A percentile compares a stretch with the other conserved stretches of the same genome.
phyloP scores from a whole-genome alignment of 2,888 invertebrate species.

The Hipparchia sbordonii region DNA sequence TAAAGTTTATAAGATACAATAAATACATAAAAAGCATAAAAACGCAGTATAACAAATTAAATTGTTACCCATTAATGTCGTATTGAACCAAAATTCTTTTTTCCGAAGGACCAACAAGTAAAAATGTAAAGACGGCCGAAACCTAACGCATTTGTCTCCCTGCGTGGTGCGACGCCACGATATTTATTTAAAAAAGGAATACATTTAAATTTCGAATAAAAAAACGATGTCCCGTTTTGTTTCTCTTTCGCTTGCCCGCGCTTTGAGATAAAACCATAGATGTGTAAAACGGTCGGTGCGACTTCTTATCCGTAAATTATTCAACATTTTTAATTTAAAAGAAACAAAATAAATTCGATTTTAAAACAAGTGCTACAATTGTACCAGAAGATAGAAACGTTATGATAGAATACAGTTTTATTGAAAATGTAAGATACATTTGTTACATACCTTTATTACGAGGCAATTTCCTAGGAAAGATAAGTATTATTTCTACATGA shows the following conservation, averaged over 20 bases:
- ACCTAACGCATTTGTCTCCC: slow-evolving; percentile 63
- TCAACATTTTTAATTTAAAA: background rate
- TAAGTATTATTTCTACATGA: no score
- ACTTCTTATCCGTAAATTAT: background rate
- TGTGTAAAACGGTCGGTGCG: slow-evolving; percentile 22
- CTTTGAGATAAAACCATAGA: slow-evolving; percentile 41
- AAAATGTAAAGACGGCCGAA: slow-evolving; percentile 26
- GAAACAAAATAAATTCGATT: background rate
- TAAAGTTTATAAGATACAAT: slow-evolving; percentile 17
- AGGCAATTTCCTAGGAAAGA: no score
- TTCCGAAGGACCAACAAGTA: slow-evolving; percentile 25
- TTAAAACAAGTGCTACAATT: no score
- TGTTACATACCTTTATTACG: no score
- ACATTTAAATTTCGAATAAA: slow-evolving; percentile 56
- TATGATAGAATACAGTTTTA: no score
- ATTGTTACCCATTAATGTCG: slow-evolving; percentile 30
- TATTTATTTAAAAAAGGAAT: slow-evolving; percentile 56
- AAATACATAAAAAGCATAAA: slow-evolving; percentile 28
- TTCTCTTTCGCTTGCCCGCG: slow-evolving; percentile 57
- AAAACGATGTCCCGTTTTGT: slow-evolving; percentile 58
- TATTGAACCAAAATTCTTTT: slow-evolving; percentile 32
- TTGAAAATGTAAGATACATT: no score
- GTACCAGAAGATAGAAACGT: no score
- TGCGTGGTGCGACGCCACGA: slow-evolving; percentile 58
- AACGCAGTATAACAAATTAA: slow-evolving; percentile 32